Evolutionary conservation across 2,888 invertebrate genomes (phyloP).

Genomic region (Ctena decussata): DNA sequence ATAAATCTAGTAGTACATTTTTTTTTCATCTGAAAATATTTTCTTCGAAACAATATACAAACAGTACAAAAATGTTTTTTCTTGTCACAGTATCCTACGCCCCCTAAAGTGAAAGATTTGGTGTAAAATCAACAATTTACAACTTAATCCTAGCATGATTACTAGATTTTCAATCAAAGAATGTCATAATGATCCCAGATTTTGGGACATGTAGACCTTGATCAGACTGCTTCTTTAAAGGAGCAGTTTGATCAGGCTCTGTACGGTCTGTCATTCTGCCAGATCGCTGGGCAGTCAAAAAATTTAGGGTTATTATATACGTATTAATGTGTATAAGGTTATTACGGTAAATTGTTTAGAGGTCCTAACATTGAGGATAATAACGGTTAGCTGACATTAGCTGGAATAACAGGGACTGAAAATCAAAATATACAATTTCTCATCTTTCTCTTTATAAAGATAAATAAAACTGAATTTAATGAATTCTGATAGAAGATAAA

Average conservation of each 20-base stretch:
- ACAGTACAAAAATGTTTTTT: background rate
- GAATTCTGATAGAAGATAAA: background rate
- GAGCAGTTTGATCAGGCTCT: no score
- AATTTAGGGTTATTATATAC: no score
- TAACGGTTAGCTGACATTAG: background rate
- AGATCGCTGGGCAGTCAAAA: no score
- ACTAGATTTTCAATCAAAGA: background rate
- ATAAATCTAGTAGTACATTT: no score
- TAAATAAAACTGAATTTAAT: background rate
- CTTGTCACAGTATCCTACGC: background rate
- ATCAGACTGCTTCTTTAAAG: no score
- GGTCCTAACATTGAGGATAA: no score
- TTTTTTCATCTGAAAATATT: no score
- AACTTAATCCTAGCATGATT: background rate
- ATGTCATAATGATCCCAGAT: no score
- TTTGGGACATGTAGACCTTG: no score
- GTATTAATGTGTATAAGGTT: no score
- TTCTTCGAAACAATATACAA: background rate
- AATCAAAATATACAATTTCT: background rate
- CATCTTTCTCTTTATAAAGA: background rate
- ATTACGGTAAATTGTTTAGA: no score
- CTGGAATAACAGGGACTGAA: background rate
- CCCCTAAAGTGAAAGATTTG: background rate
- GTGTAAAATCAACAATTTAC: slow-evolving; percentile 10
- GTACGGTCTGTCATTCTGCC: no score